phyloP scores from a whole-genome alignment of 1,140 invertebrate species.

The Panagrolaimus sp. region DNA sequence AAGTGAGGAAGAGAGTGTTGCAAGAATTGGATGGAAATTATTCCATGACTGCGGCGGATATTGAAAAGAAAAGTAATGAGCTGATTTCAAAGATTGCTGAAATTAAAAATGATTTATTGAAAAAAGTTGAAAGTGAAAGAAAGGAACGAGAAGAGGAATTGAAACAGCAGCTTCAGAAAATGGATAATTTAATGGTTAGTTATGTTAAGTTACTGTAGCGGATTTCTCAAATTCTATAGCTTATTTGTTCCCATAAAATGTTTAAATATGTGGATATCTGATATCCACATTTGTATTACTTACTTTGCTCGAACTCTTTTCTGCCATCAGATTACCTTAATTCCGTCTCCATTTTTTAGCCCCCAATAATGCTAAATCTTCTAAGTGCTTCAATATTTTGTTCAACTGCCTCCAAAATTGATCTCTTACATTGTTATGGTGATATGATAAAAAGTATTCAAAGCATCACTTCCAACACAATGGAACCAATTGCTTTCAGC shows the following conservation, averaged over 20 bases:
- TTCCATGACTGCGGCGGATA: slow-evolving; percentile 16
- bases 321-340: too few relatives aligned
- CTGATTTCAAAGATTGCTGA: slow-evolving; percentile 31
- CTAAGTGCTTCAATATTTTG: slow-evolving; percentile 52
- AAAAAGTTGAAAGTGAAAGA: slow-evolving; percentile 31
- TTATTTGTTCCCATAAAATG: too few relatives aligned
- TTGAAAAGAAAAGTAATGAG: slow-evolving; percentile 27
- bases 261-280: too few relatives aligned
- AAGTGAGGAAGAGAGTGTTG: slow-evolving; percentile 41
- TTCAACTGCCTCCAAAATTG: slow-evolving; percentile 53
- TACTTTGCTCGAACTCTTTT: too few relatives aligned
- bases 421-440: slow-evolving; percentile 43
- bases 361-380: slow-evolving; percentile 40
- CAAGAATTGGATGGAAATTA: slow-evolving; percentile 39
- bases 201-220: too few relatives aligned
- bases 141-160: slow-evolving; percentile 30
- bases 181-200: slow-evolving; percentile 17
- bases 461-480: slow-evolving; percentile 12
- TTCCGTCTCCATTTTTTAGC: too few relatives aligned
- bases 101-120: slow-evolving; percentile 25
- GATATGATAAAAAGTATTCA: slow-evolving; percentile 25
- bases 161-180: slow-evolving; percentile 29
- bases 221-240: too few relatives aligned
- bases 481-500: slow-evolving; percentile 16
- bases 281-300: too few relatives aligned